These are phyloP conservation scores for Triplophysa tibetana DNA, from an alignment of 2,113 vertebrate genomes.

Conservation along the genomic window DNA sequence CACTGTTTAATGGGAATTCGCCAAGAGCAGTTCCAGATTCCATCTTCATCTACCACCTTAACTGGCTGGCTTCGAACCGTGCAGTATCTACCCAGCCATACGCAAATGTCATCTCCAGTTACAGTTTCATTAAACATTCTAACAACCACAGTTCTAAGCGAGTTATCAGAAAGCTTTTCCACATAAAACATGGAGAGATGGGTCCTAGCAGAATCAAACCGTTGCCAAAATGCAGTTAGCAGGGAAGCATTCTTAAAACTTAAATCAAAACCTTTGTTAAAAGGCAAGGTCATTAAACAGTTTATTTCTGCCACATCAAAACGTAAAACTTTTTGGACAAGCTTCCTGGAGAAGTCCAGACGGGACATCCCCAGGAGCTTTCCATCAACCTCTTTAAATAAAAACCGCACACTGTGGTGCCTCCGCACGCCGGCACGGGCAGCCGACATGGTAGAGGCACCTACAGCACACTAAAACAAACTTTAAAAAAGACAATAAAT, in stretches of 20 bases:
- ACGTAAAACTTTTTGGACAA: not conserved
- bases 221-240: not conserved
- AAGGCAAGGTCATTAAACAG: not conserved
- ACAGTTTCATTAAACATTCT: constrained; percentile 36
- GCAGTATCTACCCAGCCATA: not conserved
- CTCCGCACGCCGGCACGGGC: not conserved
- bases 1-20: no score
- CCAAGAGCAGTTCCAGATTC: no score
- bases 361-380: not conserved
- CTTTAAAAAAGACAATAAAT: no score
- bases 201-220: not conserved
- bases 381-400: not conserved
- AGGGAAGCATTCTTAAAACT: not conserved
- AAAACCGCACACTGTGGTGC: not conserved
- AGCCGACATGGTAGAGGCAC: constrained; percentile 35
- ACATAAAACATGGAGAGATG: constrained; percentile 11
- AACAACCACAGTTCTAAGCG: not conserved
- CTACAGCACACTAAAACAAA: not conserved
- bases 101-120: not conserved
- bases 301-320: not conserved
- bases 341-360: not conserved
- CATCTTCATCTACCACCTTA: not conserved
- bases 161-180: not conserved
- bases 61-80: not conserved
- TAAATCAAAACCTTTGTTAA: constrained; percentile 1